phyloP scores from a whole-genome alignment of 2,113 vertebrate species.

The Ia io region DNA sequence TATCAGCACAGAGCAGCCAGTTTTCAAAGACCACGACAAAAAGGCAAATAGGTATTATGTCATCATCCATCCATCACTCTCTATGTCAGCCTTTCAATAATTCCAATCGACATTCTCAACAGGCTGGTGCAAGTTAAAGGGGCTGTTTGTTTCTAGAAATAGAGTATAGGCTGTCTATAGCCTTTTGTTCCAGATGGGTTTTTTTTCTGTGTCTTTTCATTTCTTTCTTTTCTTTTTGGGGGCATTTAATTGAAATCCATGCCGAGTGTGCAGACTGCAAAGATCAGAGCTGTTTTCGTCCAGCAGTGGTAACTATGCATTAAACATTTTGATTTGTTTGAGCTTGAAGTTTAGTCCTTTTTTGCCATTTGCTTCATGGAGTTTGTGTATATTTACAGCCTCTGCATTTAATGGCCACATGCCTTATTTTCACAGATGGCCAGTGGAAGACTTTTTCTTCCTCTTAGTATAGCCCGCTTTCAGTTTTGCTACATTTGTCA shows the following conservation, averaged over 20 bases:
- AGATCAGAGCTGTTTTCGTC: slow-evolving; percentile 77
- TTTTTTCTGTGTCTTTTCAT: slow-evolving; percentile 61
- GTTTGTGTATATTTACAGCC: slow-evolving; percentile 87
- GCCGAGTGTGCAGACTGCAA: slow-evolving; percentile 73
- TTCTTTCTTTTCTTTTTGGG: slow-evolving; percentile 66
- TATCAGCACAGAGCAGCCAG: slow-evolving; percentile 70
- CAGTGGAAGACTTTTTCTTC: slow-evolving; percentile 83
- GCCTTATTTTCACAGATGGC: slow-evolving; percentile 90
- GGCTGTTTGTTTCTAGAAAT: slow-evolving; percentile 66
- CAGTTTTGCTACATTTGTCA: slow-evolving; percentile 85
- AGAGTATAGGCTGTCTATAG: slow-evolving; percentile 55
- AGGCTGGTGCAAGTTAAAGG: slow-evolving; percentile 59
- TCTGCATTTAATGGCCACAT: slow-evolving; percentile 87
- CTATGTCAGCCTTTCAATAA: slow-evolving; percentile 69
- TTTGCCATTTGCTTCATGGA: slow-evolving; percentile 83
- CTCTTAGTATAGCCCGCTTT: slow-evolving; percentile 80
- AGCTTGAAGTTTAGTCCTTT: slow-evolving; percentile 78
- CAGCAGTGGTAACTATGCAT: slow-evolving; percentile 73
- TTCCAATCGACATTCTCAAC: slow-evolving; percentile 62
- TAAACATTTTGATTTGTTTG: slow-evolving; percentile 83
- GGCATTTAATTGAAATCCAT: slow-evolving; percentile 75
- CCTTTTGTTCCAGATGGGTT: slow-evolving; percentile 65
- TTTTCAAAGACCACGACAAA: slow-evolving; percentile 70
- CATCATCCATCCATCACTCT: slow-evolving; percentile 72
- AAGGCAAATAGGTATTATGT: slow-evolving; percentile 68